Base-by-base conservation (phyloP, 2,888 invertebrate species). In the Acronicta leporina region DNA sequence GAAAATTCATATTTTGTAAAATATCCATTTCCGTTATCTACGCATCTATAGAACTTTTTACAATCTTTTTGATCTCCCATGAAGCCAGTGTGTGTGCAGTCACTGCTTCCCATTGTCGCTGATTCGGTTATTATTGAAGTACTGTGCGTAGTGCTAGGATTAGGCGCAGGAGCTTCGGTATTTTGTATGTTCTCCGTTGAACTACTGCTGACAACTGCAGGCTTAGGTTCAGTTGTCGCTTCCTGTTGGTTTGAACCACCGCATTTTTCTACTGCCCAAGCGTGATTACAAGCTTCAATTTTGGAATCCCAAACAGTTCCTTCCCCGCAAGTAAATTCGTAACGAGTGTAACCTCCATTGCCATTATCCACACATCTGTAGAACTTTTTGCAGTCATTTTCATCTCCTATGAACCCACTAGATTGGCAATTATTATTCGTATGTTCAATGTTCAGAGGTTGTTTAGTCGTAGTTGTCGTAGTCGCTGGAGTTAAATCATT, bases 11-110 rank as follows among this genome's bases (percentile, higher is more conserved):
- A 95, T 76, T 93, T 94, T 0, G 86, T 94, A 66, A 86, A 95
- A 14, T 90, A 88, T 46, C 90, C 91, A 59, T 86, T 87, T 25
- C 92, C 93, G 68, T 93, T 91, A 65, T 91, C 88, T 0, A 96
- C 96, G 80, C 97, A 97, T 74, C 96, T 92, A 73, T 96, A 96
- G 87, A 97, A 97, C 83, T 96, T 96, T 65, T 92, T 95, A 76
- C 97, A 97, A 75, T 96, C 94, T 20, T 88, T 76, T 60, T 60
- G 47, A 75, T 87, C 87, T 79, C 95, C 95, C 79, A 95, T 95
- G 81, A 96, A 97, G 27, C 96, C 96, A 80, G 95, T 95, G 27
- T 61, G 55, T 27, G 60, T 73, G 43, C 87, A 88, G 46, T 75
- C 41, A 41, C 33, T 55, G 30, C 13, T 42, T 46, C 41, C 47